Evolutionary conservation across 1,140 invertebrate genomes (phyloP).

Genomic region (Cherax destructor): DNA sequence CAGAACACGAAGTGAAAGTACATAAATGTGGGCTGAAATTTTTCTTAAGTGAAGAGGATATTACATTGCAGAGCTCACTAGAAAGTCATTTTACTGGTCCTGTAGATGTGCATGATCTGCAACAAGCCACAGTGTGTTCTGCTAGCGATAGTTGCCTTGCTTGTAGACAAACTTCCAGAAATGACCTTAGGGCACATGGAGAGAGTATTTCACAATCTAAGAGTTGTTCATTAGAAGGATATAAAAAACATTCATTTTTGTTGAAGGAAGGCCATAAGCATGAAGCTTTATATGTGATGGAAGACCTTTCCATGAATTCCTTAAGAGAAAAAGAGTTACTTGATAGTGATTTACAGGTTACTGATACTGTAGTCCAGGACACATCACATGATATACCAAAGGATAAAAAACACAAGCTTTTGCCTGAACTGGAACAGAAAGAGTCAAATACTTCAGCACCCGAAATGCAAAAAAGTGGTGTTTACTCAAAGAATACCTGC

Average conservation of each 20-base stretch:
- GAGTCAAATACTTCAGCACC: neutral
- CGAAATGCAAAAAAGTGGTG: neutral
- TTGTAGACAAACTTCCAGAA: neutral
- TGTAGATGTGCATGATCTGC: slow-evolving; percentile 7
- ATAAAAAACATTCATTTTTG: neutral
- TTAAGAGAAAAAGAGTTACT: neutral
- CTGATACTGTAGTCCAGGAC: neutral
- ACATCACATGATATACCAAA: neutral
- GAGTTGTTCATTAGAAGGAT: slow-evolving; percentile 13
- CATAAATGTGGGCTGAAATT: slow-evolving; percentile 24
- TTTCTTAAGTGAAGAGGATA: slow-evolving; percentile 58
- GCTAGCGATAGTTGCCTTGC: slow-evolving; percentile 11
- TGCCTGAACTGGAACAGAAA: neutral
- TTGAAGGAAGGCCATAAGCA: neutral
- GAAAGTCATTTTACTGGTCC: slow-evolving; percentile 48
- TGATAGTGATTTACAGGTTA: neutral
- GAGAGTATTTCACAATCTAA: neutral
- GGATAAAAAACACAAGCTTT: neutral
- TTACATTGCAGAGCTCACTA: slow-evolving; percentile 37
- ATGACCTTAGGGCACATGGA: neutral
- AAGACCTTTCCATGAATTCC: neutral
- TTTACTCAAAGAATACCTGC: neutral
- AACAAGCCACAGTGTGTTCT: neutral
- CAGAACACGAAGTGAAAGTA: neutral
- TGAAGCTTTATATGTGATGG: neutral